A percentile compares a stretch with the other conserved stretches of the same genome.
phyloP scores from a whole-genome alignment of 2,888 invertebrate species.

The Strigamia maritima region DNA sequence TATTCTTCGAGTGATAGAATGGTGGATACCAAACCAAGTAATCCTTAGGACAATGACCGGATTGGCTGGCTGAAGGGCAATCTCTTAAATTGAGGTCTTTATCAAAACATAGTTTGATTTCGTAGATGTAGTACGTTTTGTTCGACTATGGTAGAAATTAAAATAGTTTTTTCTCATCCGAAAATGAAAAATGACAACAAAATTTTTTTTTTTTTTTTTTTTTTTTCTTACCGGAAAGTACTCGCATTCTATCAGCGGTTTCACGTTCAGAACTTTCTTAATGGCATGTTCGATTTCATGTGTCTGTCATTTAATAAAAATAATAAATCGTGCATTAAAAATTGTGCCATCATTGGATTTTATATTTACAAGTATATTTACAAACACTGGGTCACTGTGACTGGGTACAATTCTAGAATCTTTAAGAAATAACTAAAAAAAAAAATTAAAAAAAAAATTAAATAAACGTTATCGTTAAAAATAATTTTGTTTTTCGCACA shows the following conservation, averaged over 20 bases:
- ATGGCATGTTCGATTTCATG: neutral
- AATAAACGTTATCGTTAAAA: too few species aligned
- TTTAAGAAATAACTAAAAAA: slow-evolving; percentile 8
- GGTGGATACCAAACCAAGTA: slow-evolving; percentile 37
- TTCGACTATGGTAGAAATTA: slow-evolving; percentile 54
- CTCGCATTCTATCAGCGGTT: neutral
- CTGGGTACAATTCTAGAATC: neutral
- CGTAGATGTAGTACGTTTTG: slow-evolving; percentile 62
- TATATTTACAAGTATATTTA: too few species aligned
- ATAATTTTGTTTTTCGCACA: slow-evolving; percentile 42
- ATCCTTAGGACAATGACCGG: slow-evolving; percentile 35
- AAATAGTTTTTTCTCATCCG: too few species aligned
- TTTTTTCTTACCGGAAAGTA: neutral
- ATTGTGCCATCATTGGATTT: too few species aligned
- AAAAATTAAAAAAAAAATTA: neutral
- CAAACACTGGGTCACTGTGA: neutral
- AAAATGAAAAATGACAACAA: neutral
- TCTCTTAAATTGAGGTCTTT: slow-evolving; percentile 63
- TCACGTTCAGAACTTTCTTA: neutral
- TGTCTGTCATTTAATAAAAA: neutral
- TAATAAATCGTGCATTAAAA: too few species aligned
- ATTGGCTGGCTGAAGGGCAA: slow-evolving; percentile 54
- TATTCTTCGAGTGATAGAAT: neutral
- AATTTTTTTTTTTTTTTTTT: neutral
- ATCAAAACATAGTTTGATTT: slow-evolving; percentile 71